phyloP scores from a whole-genome alignment of 2,888 invertebrate species.

The Microctonus hyperodae region DNA sequence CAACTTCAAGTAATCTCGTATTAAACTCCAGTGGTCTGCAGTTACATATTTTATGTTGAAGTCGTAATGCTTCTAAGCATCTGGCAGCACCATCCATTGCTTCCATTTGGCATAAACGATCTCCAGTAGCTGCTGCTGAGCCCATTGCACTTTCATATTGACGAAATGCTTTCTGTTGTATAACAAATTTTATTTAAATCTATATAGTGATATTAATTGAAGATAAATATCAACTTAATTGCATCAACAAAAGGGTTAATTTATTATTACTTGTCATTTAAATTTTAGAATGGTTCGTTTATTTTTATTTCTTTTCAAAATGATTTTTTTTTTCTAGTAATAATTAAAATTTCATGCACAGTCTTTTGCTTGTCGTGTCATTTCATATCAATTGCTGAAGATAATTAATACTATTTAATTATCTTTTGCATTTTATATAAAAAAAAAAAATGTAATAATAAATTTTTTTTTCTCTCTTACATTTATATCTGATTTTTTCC shows the following conservation, averaged over 20 bases:
- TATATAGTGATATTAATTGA: neutral
- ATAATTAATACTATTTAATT: neutral
- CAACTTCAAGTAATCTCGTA: constrained; percentile 82
- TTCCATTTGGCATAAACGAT: constrained; percentile 87
- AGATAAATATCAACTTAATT: neutral
- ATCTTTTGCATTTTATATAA: neutral
- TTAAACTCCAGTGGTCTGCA: constrained; percentile 87
- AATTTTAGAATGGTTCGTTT: too few species aligned
- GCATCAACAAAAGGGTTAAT: constrained; percentile 39
- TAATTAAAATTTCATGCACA: neutral
- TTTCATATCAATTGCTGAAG: too few species aligned
- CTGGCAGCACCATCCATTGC: constrained; percentile 89
- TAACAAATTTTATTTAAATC: constrained; percentile 13
- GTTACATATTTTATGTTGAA: constrained; percentile 86
- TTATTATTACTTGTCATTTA: neutral
- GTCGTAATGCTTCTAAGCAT: constrained; percentile 77
- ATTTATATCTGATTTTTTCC: constrained; percentile 83
- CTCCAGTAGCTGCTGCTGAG: constrained; percentile 79
- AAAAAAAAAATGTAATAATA: too few species aligned
- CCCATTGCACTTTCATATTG: constrained; percentile 91
- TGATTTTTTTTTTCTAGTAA: neutral
- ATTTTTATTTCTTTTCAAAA: neutral
- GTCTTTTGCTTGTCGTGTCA: neutral
- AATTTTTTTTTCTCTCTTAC: constrained; percentile 63
- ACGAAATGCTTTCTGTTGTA: constrained; percentile 72